These are phyloP conservation scores for Nymphalis c-album DNA, from an alignment of 2,888 invertebrate species.

Conservation along the genomic window DNA sequence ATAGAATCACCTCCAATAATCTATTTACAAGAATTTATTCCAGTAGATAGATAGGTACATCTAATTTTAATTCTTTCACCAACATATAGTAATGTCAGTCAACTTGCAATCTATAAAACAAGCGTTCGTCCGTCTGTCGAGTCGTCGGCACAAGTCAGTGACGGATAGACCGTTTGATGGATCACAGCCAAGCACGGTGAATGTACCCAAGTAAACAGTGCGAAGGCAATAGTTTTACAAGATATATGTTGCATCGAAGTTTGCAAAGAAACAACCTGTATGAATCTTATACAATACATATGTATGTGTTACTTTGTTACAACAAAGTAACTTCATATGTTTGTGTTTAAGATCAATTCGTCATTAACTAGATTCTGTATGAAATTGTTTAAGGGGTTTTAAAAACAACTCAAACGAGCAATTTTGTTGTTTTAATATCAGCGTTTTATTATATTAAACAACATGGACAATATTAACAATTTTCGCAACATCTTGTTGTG, in stretches of 20 bases:
- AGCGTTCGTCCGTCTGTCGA: conserved; percentile 29
- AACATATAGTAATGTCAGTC: conserved; percentile 8
- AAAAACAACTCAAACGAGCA: too few species aligned
- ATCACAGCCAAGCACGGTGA: conserved; percentile 26
- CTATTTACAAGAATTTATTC: not conserved
- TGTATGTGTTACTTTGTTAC: too few species aligned
- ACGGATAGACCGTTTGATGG: conserved; percentile 36
- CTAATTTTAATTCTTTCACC: conserved; percentile 2
- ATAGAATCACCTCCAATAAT: conserved; percentile 2
- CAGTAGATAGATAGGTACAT: not conserved
- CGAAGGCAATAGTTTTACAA: conserved; percentile 20
- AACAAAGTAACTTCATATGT: not conserved
- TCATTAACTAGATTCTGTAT: too few species aligned
- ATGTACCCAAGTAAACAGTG: conserved; percentile 13
- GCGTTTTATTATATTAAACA: too few species aligned
- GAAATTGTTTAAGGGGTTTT: too few species aligned
- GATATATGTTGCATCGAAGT: conserved; percentile 17
- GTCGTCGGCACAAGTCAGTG: conserved; percentile 29
- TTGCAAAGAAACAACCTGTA: conserved; percentile 10
- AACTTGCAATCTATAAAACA: conserved; percentile 26
- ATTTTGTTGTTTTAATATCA: too few species aligned
- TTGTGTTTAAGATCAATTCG: not conserved
- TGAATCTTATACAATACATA: not conserved
- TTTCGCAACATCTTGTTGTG: too few species aligned
- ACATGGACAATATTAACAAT: too few species aligned